Evolutionary conservation across 2,888 invertebrate genomes (phyloP), one percentile per base, ranked within the genome.

Genomic region (Parnassius glacialis): DNA sequence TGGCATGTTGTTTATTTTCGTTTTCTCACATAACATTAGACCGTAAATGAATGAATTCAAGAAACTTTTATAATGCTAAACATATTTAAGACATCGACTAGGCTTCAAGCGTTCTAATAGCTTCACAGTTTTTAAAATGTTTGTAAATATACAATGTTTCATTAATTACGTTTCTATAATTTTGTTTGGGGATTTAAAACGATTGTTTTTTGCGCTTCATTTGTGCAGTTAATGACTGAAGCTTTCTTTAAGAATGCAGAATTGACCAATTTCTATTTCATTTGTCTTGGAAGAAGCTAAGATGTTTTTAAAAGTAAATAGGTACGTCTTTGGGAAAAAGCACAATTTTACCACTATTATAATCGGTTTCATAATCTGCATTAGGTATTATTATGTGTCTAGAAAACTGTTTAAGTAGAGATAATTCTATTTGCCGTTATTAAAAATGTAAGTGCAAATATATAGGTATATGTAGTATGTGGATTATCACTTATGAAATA

Each of bases 401-500:
- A 52, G 53, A 11, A 20, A 42, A 52, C 13, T 47, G 16, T 57
- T 52, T 34, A 13, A 41, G 20, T 53, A 42, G 59, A 16, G 16
- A 16, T 58, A 52, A 48, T 59, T 16, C 1, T 62, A 59, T 62
- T 65, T 55, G 55, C 53, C 59, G 63, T 61, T 58, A 55, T 63
- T 59, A 52, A 55, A 57, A 62, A 60, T 60, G 57, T 52, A 57
- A 60, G 54, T 60, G 62, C 55, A 62, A 62, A 53, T 61, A 20
- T 20, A 20, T 20, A 20, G 1, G 1, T 20, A 1, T 20, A 59
- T 56, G 41, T 57, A 57, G 57, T 51, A 62, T 57, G 62, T 65
- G 62, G 52, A 57, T 44, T 59, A 52, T 53, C 59, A 59, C 65
- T 61, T 25, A 25, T 5, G 25, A 7, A 25, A 25, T 25, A 25